Conservation (phyloP, 2,113 vertebrate genomes). For the Vimba vimba region DNA sequence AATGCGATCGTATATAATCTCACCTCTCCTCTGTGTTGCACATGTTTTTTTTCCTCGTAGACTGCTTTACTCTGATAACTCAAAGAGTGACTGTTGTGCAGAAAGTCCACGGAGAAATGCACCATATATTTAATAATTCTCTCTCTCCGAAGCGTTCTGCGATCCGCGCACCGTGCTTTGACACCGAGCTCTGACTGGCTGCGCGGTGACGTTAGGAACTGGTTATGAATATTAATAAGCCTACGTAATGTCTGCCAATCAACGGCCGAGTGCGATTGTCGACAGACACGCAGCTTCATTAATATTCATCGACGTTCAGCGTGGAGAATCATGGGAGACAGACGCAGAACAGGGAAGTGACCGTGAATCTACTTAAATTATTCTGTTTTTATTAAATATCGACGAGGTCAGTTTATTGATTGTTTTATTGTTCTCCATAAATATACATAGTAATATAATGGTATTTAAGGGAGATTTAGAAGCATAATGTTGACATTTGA, state of each 20-base stretch:
- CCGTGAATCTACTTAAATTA: too few species aligned
- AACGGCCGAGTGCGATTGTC: too few species aligned
- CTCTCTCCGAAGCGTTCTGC: not conserved
- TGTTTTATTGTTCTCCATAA: not conserved
- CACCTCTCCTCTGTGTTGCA: slow-evolving; percentile 78
- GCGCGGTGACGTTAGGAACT: not conserved
- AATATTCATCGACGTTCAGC: not conserved
- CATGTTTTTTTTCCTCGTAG: slow-evolving; percentile 68
- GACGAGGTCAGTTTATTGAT: not conserved
- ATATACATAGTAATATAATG: not conserved
- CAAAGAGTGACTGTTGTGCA: slow-evolving; percentile 63
- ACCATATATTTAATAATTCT: slow-evolving; percentile 61
- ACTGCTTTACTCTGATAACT: slow-evolving; percentile 61
- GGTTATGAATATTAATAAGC: not conserved
- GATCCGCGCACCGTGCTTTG: not conserved
- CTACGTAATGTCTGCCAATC: not conserved
- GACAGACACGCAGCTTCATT: not conserved
- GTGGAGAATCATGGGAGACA: slow-evolving; percentile 62
- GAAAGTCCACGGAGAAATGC: slow-evolving; percentile 66
- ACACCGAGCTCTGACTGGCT: not conserved
- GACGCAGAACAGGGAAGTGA: not conserved
- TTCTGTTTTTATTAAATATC: not conserved
- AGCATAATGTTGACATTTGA: not conserved
- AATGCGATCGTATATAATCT: slow-evolving; percentile 34
- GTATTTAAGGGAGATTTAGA: not conserved